phyloP scores from a whole-genome alignment of 1,140 invertebrate species.

The Ruditapes philippinarum region DNA sequence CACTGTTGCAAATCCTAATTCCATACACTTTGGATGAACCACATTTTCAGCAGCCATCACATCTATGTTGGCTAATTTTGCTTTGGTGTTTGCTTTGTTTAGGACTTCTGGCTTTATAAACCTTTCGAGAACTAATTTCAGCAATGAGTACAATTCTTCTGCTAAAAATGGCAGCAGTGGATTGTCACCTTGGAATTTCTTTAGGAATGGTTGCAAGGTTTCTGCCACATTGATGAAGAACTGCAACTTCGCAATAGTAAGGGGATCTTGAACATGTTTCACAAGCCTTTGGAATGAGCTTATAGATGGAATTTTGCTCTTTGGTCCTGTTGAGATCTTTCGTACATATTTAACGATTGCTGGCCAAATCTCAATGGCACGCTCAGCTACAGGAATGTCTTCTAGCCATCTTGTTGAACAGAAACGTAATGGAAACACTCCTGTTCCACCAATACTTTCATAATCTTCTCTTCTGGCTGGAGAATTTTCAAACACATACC shows the following conservation, averaged over 20 bases:
- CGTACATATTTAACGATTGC: conserved; percentile 11
- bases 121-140: background rate
- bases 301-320: background rate
- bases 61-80: conserved; percentile 20
- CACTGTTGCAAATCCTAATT: background rate
- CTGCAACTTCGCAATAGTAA: conserved; percentile 13
- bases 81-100: background rate
- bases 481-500: conserved; percentile 83
- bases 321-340: background rate
- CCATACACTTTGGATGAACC: background rate
- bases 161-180: conserved; percentile 1
- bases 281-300: conserved; percentile 22
- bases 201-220: conserved; percentile 44
- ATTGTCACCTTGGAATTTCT: conserved; percentile 40
- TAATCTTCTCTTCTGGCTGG: conserved; percentile 88
- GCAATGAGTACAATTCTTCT: background rate
- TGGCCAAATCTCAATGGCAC: conserved; percentile 46
- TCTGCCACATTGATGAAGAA: conserved; percentile 44
- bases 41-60: background rate
- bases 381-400: conserved; percentile 24
- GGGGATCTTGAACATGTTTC: conserved; percentile 13
- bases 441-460: conserved; percentile 86
- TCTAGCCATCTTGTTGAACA: conserved; percentile 41
- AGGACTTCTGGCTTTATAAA: conserved; percentile 13
- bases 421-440: conserved; percentile 34